A percentile compares a stretch with the other conserved stretches of the same genome.
These are phyloP conservation scores for Nymphalis c-album DNA, from an alignment of 2,888 invertebrate genomes.

Conservation along the genomic window DNA sequence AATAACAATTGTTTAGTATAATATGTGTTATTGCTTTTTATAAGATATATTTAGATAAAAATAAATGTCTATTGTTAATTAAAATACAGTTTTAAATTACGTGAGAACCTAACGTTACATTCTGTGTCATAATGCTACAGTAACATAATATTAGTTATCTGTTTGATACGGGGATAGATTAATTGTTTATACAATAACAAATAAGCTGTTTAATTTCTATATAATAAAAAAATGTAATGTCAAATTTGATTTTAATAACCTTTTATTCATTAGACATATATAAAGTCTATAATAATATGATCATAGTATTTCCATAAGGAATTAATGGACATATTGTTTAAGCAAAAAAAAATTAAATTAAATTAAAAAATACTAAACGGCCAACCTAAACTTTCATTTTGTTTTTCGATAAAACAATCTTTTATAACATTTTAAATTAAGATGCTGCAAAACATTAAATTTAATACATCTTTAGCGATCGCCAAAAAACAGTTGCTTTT, in stretches of 20 bases:
- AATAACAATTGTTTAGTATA: neutral
- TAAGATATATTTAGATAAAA: neutral
- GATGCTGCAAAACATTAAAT: neutral
- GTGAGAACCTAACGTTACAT: neutral
- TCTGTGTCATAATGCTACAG: no score
- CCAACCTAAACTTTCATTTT: neutral
- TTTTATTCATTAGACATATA: neutral
- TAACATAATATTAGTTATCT: neutral
- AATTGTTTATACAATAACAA: neutral
- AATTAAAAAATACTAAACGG: neutral
- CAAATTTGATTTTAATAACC: neutral
- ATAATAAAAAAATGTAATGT: neutral
- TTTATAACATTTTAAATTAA: neutral
- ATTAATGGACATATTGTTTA: neutral
- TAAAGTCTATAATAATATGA: neutral
- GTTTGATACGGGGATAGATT: neutral
- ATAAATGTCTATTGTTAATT: no score
- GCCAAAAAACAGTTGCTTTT: neutral
- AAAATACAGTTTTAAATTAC: neutral
- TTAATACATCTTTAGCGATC: neutral
- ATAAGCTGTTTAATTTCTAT: neutral
- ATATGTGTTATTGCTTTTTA: neutral
- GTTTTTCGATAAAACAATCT: neutral
- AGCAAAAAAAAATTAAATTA: constrained; percentile 2
- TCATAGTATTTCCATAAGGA: neutral